phyloP scores from a whole-genome alignment of 2,113 vertebrate species.

The Arizona elegans region DNA sequence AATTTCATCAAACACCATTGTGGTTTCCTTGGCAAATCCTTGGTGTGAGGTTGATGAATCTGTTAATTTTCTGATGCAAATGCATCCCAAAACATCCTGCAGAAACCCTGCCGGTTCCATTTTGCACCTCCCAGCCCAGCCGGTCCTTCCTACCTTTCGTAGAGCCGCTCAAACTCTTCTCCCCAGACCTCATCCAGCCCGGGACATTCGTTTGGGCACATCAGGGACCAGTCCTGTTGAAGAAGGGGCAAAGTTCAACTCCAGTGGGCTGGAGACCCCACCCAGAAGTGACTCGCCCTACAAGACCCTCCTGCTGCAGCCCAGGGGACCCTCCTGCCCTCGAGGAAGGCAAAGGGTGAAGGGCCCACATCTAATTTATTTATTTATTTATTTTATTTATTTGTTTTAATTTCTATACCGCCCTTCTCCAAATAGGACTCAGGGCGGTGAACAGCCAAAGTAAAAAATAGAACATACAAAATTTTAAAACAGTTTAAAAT shows the following conservation, averaged over 20 bases:
- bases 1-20: rapidly evolving
- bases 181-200: conserved; percentile 94
- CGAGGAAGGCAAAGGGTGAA: rapidly evolving
- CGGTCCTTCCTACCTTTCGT: conserved; percentile 76
- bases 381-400: too few relatives aligned
- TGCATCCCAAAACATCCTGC: neutral
- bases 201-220: conserved; percentile 94
- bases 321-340: neutral
- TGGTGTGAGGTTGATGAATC: rapidly evolving
- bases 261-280: neutral
- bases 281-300: neutral
- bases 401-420: too few relatives aligned
- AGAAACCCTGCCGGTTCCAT: neutral
- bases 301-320: neutral
- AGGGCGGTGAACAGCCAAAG: too few relatives aligned
- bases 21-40: neutral
- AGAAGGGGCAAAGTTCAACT: neutral
- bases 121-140: neutral
- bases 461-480: too few relatives aligned
- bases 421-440: too few relatives aligned
- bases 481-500: too few relatives aligned
- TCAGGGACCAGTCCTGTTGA: conserved; percentile 91
- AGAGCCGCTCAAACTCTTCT: conserved; percentile 92
- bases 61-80: neutral
- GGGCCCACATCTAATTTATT: neutral